phyloP scores from a whole-genome alignment of 1,140 invertebrate species.

The Bombus breviceps region DNA sequence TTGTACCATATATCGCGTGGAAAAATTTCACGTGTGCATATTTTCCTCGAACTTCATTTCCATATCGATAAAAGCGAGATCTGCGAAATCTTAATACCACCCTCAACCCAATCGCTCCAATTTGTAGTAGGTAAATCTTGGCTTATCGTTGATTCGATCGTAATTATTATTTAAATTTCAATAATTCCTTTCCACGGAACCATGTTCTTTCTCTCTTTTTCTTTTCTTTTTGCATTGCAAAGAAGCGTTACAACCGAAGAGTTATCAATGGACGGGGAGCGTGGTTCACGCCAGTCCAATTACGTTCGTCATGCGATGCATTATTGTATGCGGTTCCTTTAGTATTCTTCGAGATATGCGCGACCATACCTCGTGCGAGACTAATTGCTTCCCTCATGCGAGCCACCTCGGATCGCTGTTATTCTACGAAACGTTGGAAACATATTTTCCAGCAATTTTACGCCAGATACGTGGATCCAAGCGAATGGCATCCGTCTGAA shows the following conservation, averaged over 20 bases:
- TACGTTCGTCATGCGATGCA: conserved; percentile 26
- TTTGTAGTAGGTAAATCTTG: conserved; percentile 8
- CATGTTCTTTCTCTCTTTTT: neutral
- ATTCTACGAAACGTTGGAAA: neutral
- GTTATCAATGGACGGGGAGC: neutral
- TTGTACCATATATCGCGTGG: neutral
- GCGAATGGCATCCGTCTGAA: neutral
- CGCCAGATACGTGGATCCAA: neutral
- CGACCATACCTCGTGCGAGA: neutral
- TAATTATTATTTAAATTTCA: conserved; percentile 16
- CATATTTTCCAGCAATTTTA: neutral
- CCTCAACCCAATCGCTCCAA: neutral
- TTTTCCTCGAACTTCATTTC: neutral
- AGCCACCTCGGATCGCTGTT: neutral
- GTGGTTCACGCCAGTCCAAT: conserved; percentile 6
- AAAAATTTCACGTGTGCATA: neutral
- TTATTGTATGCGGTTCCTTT: conserved; percentile 5
- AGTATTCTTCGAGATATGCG: conserved; percentile 7
- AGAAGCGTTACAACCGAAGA: neutral
- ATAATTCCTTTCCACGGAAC: neutral
- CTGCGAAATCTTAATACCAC: neutral
- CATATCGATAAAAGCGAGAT: neutral
- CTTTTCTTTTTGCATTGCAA: neutral
- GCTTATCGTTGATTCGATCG: neutral
- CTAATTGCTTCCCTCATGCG: conserved; percentile 35